These are phyloP conservation scores for Tachyglossus aculeatus DNA, from an alignment of 2,797 vertebrate genomes.

Conservation along the genomic window DNA sequence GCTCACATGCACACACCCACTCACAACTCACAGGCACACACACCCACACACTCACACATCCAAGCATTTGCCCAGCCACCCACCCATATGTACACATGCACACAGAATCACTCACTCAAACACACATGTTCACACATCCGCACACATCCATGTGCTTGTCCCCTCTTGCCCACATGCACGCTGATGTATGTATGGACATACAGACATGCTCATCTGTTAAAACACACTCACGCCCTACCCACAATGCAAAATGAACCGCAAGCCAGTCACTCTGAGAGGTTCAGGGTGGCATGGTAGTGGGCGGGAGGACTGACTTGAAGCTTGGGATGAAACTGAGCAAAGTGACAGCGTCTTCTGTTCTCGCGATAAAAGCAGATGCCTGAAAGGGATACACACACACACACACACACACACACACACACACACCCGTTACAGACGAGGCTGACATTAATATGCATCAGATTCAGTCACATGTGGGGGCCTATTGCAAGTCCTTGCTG, in stretches of 20 bases:
- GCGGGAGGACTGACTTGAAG: constrained; percentile 35
- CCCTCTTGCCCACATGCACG: too few relatives aligned
- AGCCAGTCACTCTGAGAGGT: constrained; percentile 68
- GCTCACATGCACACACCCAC: too few relatives aligned
- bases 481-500: constrained; percentile 58
- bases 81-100: not conserved
- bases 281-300: constrained; percentile 51
- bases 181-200: too few relatives aligned
- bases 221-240: too few relatives aligned
- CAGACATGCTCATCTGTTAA: too few relatives aligned
- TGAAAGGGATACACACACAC: constrained; percentile 26
- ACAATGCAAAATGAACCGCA: constrained; percentile 60
- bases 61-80: too few relatives aligned
- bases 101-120: too few relatives aligned
- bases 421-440: constrained; percentile 57
- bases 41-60: too few relatives aligned
- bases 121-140: too few relatives aligned
- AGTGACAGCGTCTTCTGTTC: constrained; percentile 29
- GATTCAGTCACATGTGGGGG: constrained; percentile 45
- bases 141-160: too few relatives aligned
- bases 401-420: too few relatives aligned
- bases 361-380: constrained; percentile 40
- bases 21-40: too few relatives aligned
- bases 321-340: constrained; percentile 46
- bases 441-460: constrained; percentile 60